A percentile compares a stretch with the other conserved stretches of the same genome.
Evolutionary conservation across 2,113 vertebrate species (phyloP).

Genomic region (Pollimyrus isidori): DNA sequence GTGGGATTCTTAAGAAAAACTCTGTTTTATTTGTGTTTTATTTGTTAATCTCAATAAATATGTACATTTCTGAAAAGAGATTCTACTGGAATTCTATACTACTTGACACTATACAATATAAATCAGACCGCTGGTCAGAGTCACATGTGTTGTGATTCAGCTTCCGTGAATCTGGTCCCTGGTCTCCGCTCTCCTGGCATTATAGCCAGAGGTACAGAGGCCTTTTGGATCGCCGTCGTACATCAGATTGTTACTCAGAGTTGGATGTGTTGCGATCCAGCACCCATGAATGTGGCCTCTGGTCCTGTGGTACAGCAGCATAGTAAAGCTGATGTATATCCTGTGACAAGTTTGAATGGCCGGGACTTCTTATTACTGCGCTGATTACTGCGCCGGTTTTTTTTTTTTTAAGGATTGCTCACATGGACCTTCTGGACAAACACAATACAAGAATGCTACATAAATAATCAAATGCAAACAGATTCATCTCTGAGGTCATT

Average conservation of each 20-base stretch:
- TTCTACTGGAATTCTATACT: not conserved
- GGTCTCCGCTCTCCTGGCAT: not conserved
- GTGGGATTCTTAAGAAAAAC: not conserved
- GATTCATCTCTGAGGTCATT: not conserved
- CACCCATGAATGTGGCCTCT: not conserved
- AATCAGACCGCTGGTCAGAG: not conserved
- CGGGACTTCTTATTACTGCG: constrained; percentile 61
- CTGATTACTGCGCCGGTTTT: constrained; percentile 53
- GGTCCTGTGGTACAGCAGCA: not conserved
- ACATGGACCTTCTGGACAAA: not conserved
- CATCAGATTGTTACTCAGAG: not conserved
- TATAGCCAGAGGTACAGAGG: not conserved
- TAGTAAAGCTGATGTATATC: constrained; percentile 31
- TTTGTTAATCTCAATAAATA: not conserved
- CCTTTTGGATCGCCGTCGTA: not conserved
- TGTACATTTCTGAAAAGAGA: not conserved
- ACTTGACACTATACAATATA: not conserved
- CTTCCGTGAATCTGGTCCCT: not conserved
- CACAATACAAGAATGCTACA: not conserved
- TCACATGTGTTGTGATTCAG: not conserved
- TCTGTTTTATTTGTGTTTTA: not conserved
- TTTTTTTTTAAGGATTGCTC: constrained; percentile 1
- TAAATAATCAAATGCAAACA: not conserved
- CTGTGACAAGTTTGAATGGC: constrained; percentile 52
- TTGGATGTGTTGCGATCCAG: not conserved